Evolutionary conservation across 2,113 vertebrate genomes (phyloP).

Genomic region (Alaudala cheleensis): DNA sequence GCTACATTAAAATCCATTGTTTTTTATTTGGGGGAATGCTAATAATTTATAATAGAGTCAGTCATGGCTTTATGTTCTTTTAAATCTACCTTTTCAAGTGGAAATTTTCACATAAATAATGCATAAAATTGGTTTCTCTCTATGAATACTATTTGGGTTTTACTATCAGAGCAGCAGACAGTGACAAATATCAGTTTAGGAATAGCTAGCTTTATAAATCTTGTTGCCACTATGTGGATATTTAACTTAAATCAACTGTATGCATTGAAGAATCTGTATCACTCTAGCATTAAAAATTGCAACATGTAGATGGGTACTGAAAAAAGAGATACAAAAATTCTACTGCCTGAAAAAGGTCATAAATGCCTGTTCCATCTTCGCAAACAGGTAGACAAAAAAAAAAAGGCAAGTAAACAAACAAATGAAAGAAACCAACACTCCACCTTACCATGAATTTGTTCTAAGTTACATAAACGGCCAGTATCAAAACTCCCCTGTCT

Average conservation of each 20-base stretch:
- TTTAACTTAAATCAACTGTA: background rate
- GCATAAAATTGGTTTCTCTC: background rate
- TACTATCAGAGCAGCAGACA: background rate
- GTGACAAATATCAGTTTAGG: background rate
- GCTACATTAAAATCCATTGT: background rate
- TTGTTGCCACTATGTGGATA: background rate
- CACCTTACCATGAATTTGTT: background rate
- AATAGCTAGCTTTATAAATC: background rate
- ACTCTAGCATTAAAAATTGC: background rate
- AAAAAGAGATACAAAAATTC: background rate
- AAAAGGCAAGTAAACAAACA: background rate
- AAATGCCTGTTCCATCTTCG: background rate
- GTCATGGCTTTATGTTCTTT: background rate
- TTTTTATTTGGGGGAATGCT: background rate
- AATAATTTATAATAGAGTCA: background rate
- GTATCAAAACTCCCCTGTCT: background rate
- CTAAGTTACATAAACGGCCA: background rate
- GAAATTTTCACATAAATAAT: background rate
- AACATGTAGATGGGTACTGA: background rate
- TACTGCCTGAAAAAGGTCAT: background rate
- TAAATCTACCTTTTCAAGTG: background rate
- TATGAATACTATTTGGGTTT: background rate
- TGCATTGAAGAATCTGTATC: background rate
- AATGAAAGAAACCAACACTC: background rate
- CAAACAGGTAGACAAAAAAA: background rate